Evolutionary conservation across 2,797 vertebrate species (phyloP).

Genomic region (Periophthalmus magnuspinnatus): DNA sequence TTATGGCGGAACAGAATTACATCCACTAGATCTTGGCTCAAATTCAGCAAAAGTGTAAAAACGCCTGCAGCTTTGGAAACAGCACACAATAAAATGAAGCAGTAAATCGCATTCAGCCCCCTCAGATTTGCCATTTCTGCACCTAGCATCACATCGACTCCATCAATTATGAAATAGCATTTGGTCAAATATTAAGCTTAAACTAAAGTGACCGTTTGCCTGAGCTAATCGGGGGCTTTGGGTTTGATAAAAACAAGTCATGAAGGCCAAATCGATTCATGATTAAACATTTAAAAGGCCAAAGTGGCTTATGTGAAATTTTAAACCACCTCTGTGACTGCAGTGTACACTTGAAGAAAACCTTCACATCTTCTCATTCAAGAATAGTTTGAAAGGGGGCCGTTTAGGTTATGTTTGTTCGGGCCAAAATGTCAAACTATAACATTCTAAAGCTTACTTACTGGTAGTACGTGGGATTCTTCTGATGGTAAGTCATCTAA

Average conservation of each 20-base stretch:
- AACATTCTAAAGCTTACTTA: neutral
- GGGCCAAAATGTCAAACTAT: neutral
- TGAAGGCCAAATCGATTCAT: neutral
- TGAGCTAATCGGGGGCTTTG: conserved; percentile 1
- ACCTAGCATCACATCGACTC: neutral
- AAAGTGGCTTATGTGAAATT: neutral
- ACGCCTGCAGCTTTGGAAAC: conserved; percentile 5
- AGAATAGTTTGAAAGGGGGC: neutral
- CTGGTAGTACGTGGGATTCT: no score
- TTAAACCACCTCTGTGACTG: neutral
- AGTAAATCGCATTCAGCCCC: neutral
- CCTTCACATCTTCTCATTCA: neutral
- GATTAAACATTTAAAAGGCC: conserved; percentile 7
- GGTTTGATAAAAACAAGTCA: neutral
- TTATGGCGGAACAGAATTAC: conserved; percentile 31
- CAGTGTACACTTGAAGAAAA: no score
- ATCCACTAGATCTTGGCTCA: conserved; percentile 18
- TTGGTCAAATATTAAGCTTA: neutral
- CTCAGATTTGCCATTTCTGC: neutral
- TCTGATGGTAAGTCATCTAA: no score
- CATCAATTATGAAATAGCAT: neutral
- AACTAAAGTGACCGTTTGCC: conserved; percentile 1
- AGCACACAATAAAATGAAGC: conserved; percentile 12
- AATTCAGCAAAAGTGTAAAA: conserved; percentile 18
- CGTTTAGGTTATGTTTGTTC: neutral